Evolutionary conservation across 2,797 vertebrate genomes (phyloP), one percentile per base, ranked within the genome.

Genomic region (Rhyacichthys aspro): DNA sequence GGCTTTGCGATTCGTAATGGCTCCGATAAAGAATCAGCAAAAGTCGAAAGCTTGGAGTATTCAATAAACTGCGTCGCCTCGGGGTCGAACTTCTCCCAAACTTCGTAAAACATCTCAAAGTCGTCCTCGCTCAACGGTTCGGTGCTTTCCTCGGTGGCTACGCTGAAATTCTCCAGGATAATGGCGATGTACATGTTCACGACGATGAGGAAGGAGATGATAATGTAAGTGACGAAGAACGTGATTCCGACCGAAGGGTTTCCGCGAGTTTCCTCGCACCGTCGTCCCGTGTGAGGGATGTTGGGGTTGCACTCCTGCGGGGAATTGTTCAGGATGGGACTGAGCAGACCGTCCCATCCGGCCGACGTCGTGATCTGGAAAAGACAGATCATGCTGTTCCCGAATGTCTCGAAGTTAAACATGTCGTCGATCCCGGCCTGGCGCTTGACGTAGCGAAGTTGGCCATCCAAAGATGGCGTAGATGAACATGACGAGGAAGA

Each of bases 161-260:
- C 97, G 7, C 96, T 98, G 90, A 99, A 98, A 91, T 99, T 99
- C 91, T 99, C 97, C 79, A 99, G 89, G 87, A 99, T 98, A 82
- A 99, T 97, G 72, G 97, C 97, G 38, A 98, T 98, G 87, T 98
- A 98, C 97, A 98, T 98, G 91, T 98, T 98, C 59, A 98, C 96
- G 76, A 99, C 96, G 1, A 98, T 98, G 74, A 98, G 95, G 88
- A 98, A 98, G 49, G 96, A 97, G 90, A 98, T 98, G 87, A 98
- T 98, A 83, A 98, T 97, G 76, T 98, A 98, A 5, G 95, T 98
- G 63, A 98, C 96, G 36, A 98, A 98, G 90, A 98, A 98, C 34
- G 96, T 91, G 82, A 99, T 99, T 71, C 96, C 96, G 81, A 98
- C 95, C 0, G 96, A 95, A 0, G 96, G 96, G 85, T 96, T 99